phyloP scores from a whole-genome alignment of 2,888 invertebrate species.

The Disparrhopalites patrizii region DNA sequence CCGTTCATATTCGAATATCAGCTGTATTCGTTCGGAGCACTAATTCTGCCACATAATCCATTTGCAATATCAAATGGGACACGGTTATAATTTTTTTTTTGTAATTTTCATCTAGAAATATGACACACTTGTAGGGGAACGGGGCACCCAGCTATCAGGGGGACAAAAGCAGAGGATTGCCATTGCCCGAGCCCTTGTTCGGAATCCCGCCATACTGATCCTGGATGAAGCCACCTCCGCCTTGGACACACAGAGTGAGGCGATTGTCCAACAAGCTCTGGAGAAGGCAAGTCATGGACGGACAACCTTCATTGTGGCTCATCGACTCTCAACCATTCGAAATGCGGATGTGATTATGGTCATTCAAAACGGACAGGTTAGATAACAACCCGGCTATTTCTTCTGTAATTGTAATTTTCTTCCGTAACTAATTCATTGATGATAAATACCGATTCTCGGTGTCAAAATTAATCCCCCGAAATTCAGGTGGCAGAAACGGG shows the following conservation, averaged over 20 bases:
- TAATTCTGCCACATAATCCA: too few species aligned
- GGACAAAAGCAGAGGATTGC: conserved; percentile 82
- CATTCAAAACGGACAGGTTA: conserved; percentile 61
- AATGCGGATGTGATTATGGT: conserved; percentile 53
- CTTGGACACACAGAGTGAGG: conserved; percentile 73
- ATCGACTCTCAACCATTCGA: conserved; percentile 50
- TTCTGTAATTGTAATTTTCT: too few species aligned
- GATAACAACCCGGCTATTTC: too few species aligned
- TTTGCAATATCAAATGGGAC: background rate
- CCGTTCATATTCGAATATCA: too few species aligned
- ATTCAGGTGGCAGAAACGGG: conserved; percentile 63
- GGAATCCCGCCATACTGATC: conserved; percentile 68
- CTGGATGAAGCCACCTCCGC: conserved; percentile 79
- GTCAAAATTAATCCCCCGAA: too few species aligned
- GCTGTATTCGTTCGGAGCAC: too few species aligned
- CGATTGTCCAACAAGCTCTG: conserved; percentile 73
- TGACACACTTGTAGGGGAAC: conserved; percentile 72
- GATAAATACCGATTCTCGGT: too few species aligned
- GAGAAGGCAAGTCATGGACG: conserved; percentile 54
- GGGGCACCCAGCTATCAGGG: conserved; percentile 72
- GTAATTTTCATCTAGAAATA: conserved; percentile 58
- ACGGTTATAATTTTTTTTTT: background rate
- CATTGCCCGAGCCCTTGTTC: conserved; percentile 72
- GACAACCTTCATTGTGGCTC: conserved; percentile 53
- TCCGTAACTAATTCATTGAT: too few species aligned